Base-by-base conservation (phyloP, 2,113 vertebrate species). In the Polypterus bichir region DNA sequence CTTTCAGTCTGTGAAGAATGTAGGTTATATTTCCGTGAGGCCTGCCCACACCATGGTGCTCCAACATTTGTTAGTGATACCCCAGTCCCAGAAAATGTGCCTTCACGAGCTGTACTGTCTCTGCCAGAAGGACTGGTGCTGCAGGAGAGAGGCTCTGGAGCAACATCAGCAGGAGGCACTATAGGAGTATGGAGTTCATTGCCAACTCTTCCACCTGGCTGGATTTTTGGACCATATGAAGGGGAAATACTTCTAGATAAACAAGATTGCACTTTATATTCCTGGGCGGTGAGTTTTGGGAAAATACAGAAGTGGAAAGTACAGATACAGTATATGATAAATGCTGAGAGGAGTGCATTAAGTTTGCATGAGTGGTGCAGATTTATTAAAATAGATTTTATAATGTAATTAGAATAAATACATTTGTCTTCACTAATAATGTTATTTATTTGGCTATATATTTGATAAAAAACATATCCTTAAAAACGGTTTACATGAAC, bases 221-320 rank as follows among this genome's bases (percentile, higher is more conserved):
- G 80, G 61, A 76, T 86, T 63, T 87, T 87, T 54, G 85, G 83
- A 3, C 85, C 85, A 0, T 87, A 73, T 7, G 62, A 81, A 8
- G 85, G 85, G 46, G 77, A 85, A 46, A 44, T 76, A 53, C 65
- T 76, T 66, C 65, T 58, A 54, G 79, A 76, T 54, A 70, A 74
- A 68, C 71, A 69, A 0, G 56, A 59, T 5, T 78, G 75, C 69
- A 80, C 85, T 10, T 76, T 68, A 54, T 82, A 80, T n/a, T 69
- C 83, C 68, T 86, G 83, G 85, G 83, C 81, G 68, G 83, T 87
- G 69, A 81, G 73, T 53, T 27, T 27, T 27, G 27, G 27, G 27
- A 27, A 27, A 27, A 27, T 27, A 27, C 27, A 27, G 27, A 27
- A 27, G 27, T 27, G 27, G 27, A 27, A 27, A 27, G 27, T 27